Conservation (phyloP, 2,113 vertebrate genomes). For the Sturnus vulgaris region DNA sequence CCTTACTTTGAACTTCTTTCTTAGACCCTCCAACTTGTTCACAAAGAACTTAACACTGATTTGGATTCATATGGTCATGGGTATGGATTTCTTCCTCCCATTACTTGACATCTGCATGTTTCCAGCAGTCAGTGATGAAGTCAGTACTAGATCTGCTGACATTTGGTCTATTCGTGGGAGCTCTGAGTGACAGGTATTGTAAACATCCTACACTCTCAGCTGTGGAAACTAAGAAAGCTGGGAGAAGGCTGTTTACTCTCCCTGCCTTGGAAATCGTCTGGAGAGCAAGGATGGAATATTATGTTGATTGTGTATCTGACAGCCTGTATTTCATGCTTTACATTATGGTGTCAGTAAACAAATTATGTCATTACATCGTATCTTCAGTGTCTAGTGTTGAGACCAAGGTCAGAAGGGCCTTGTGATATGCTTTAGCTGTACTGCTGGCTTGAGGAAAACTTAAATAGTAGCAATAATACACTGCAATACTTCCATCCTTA, state of each 20-base stretch:
- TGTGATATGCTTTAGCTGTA: not conserved
- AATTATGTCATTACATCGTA: not conserved
- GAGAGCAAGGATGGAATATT: not conserved
- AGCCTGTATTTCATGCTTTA: not conserved
- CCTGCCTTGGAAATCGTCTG: slow-evolving; percentile 81
- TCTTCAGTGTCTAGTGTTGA: not conserved
- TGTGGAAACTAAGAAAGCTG: slow-evolving; percentile 86
- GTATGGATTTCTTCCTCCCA: not conserved
- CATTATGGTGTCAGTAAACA: not conserved
- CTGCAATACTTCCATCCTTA: not conserved
- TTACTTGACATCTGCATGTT: not conserved
- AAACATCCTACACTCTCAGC: slow-evolving; percentile 99
- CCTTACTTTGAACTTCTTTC: not conserved
- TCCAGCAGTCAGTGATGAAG: not conserved
- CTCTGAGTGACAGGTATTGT: slow-evolving; percentile 87
- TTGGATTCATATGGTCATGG: not conserved
- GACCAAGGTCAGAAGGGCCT: not conserved
- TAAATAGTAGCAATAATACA: not conserved
- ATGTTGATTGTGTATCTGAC: not conserved
- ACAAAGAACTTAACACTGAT: not conserved
- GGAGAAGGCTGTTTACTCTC: slow-evolving; percentile 98
- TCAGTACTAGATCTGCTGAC: not conserved
- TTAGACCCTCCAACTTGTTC: not conserved
- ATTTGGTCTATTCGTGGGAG: slow-evolving; percentile 31
- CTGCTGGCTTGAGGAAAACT: not conserved